Conservation (phyloP, 1,140 invertebrate species). For the Holcopasites calliopsidis region DNA sequence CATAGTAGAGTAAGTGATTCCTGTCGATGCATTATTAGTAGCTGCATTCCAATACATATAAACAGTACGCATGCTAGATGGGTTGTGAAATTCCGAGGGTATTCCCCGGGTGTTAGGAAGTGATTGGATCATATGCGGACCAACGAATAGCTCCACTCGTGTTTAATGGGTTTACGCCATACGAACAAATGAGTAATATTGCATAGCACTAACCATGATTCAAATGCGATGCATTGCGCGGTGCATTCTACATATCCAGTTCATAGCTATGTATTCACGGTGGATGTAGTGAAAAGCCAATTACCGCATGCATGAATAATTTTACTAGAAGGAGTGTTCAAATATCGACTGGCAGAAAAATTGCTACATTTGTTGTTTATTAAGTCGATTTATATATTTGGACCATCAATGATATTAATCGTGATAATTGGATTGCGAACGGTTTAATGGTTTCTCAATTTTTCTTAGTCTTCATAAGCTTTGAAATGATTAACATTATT, state of each 20-base stretch:
- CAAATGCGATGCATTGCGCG: slow-evolving; percentile 31
- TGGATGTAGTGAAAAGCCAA: slow-evolving; percentile 38
- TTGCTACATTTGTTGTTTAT: not conserved
- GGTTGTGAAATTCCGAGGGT: slow-evolving; percentile 37
- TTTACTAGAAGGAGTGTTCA: slow-evolving; percentile 29
- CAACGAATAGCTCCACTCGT: slow-evolving; percentile 39
- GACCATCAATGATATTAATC: too few species aligned
- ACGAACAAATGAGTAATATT: slow-evolving; percentile 44
- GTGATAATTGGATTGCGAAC: too few species aligned
- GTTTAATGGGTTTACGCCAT: slow-evolving; percentile 45
- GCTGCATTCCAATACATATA: not conserved
- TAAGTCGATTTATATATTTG: not conserved
- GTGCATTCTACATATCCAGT: slow-evolving; percentile 21
- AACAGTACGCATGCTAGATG: slow-evolving; percentile 23
- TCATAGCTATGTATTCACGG: slow-evolving; percentile 17
- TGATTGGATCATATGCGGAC: slow-evolving; percentile 49
- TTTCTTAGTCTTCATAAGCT: too few species aligned
- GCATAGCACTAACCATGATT: slow-evolving; percentile 36
- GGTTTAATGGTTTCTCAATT: too few species aligned
- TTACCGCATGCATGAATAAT: slow-evolving; percentile 39
- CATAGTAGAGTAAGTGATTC: not conserved
- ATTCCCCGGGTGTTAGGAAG: slow-evolving; percentile 40
- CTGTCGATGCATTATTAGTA: not conserved
- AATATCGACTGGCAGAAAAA: not conserved
- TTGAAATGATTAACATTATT: not conserved